These are phyloP conservation scores for Sebastes trivittatus DNA, from an alignment of 2,797 vertebrate genomes.

Conservation along the genomic window DNA sequence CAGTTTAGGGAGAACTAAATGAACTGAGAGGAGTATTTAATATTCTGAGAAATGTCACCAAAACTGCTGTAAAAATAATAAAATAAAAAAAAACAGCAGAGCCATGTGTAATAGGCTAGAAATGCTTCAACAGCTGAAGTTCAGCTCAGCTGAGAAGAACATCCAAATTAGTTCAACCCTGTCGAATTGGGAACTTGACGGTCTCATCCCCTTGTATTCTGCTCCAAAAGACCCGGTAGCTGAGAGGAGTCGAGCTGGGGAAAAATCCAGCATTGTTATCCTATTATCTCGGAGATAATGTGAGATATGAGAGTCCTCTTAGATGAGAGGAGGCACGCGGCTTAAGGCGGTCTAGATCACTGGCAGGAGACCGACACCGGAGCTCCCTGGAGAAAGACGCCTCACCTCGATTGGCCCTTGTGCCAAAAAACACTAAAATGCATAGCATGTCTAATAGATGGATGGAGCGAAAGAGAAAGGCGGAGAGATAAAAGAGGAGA, in stretches of 20 bases:
- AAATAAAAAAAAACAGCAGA: constrained; percentile 13
- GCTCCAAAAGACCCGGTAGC: constrained; percentile 51
- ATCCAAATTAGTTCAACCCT: constrained; percentile 68
- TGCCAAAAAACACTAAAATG: constrained; percentile 57
- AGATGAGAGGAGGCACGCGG: constrained; percentile 61
- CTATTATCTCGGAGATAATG: constrained; percentile 71
- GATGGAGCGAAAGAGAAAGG: constrained; percentile 26
- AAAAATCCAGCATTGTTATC: constrained; percentile 69
- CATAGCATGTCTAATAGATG: constrained; percentile 54
- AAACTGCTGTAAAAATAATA: constrained; percentile 8
- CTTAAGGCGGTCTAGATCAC: constrained; percentile 67
- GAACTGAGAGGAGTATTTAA: constrained; percentile 34
- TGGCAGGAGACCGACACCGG: constrained; percentile 54
- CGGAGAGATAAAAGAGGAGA: constrained; percentile 51
- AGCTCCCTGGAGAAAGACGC: constrained; percentile 53
- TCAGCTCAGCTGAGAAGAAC: constrained; percentile 51
- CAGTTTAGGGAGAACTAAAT: constrained; percentile 7
- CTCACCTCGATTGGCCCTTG: constrained; percentile 68
- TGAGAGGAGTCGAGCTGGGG: constrained; percentile 50
- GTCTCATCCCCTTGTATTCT: constrained; percentile 52
- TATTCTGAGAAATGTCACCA: constrained; percentile 48
- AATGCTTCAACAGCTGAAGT: constrained; percentile 62
- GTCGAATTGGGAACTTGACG: constrained; percentile 58
- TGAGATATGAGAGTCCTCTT: constrained; percentile 68
- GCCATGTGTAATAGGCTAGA: constrained; percentile 46